phyloP scores from a whole-genome alignment of 1,140 invertebrate species.

The Aphaenogaster floridana region DNA sequence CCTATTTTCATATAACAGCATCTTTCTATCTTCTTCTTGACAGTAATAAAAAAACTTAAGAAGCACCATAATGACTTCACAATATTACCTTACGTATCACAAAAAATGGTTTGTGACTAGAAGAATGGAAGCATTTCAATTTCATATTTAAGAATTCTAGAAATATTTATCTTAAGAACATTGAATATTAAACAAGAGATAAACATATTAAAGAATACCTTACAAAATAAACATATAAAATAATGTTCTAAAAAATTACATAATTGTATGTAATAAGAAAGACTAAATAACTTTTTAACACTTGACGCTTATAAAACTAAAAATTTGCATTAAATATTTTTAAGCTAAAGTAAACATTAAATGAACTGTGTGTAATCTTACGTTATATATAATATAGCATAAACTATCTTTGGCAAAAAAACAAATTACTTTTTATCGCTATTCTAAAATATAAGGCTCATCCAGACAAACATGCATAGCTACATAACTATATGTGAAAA shows the following conservation, averaged over 20 bases:
- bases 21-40: no score
- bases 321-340: conserved; percentile 5
- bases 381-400: background rate
- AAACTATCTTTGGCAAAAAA: background rate
- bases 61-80: background rate
- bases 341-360: background rate
- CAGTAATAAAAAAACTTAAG: no score
- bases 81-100: background rate
- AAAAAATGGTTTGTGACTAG: background rate
- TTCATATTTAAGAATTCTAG: no score
- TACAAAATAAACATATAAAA: no score
- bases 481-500: no score
- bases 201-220: background rate
- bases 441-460: background rate
- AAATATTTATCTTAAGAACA: no score
- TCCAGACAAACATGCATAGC: no score
- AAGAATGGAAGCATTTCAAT: background rate
- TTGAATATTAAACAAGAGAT: background rate
- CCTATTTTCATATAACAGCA: no score
- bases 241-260: no score
- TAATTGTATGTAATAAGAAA: no score
- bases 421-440: background rate
- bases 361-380: background rate
- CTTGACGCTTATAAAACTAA: background rate
- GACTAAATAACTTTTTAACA: no score